Conservation (phyloP, 2,888 invertebrate species). For the Luffia ferchaultella region DNA sequence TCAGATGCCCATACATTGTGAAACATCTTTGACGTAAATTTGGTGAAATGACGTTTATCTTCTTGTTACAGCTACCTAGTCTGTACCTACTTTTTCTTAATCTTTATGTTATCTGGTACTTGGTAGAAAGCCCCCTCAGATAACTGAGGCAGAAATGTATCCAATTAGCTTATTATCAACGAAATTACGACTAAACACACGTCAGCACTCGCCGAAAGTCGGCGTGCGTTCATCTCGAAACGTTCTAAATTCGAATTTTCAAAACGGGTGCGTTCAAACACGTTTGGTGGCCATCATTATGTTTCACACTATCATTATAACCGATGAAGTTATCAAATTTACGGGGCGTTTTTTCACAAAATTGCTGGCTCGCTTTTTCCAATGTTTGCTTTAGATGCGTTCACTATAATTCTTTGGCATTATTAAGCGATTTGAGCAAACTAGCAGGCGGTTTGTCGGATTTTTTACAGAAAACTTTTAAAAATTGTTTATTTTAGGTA, state of each 20-base stretch:
- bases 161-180: slow-evolving; percentile 32
- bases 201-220: slow-evolving; percentile 26
- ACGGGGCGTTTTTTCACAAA: slow-evolving; percentile 26
- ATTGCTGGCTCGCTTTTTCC: slow-evolving; percentile 27
- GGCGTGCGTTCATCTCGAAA: slow-evolving; percentile 23
- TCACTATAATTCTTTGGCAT: slow-evolving; percentile 36
- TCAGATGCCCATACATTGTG: too few relatives aligned
- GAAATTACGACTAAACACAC: slow-evolving; percentile 43
- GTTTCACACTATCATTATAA: slow-evolving; percentile 38
- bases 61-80: too few relatives aligned
- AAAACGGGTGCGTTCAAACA: slow-evolving; percentile 12
- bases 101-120: too few relatives aligned
- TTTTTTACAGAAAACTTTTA: too few relatives aligned
- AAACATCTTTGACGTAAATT: too few relatives aligned
- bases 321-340: slow-evolving; percentile 56
- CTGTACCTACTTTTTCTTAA: too few relatives aligned
- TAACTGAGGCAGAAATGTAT: too few relatives aligned
- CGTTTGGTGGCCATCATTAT: slow-evolving; percentile 32
- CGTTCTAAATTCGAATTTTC: slow-evolving; percentile 41
- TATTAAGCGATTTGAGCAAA: slow-evolving; percentile 28
- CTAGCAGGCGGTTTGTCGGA: background rate
- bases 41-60: too few relatives aligned
- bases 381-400: slow-evolving; percentile 40
- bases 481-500: too few relatives aligned
- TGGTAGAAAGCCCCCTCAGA: too few relatives aligned